Conservation (phyloP, 2,888 invertebrate genomes). For the Ichneumoninae sp. region DNA sequence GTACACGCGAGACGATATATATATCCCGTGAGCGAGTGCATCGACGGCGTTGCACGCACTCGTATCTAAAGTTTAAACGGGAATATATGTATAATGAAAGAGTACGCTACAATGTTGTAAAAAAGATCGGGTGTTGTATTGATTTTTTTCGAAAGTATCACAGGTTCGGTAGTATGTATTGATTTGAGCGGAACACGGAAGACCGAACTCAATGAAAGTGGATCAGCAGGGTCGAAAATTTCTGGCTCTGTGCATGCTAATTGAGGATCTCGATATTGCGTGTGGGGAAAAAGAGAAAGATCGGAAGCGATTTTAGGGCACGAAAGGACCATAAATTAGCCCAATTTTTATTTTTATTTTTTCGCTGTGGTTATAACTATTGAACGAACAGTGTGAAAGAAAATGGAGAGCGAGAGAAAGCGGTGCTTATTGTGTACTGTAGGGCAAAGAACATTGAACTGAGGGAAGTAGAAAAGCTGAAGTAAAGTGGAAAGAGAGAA, state of each 20-base stretch:
- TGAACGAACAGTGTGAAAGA: not conserved
- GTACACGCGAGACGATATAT: constrained; percentile 4
- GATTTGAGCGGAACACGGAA: not conserved
- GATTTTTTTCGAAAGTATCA: constrained; percentile 33
- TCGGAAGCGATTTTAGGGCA: not conserved
- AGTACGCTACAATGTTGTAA: not conserved
- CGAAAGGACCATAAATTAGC: constrained; percentile 12
- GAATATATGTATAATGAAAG: constrained; percentile 7
- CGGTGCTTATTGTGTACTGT: too few species aligned
- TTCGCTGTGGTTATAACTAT: not conserved
- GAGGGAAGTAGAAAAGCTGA: not conserved
- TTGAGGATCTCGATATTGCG: constrained; percentile 45
- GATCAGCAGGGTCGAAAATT: constrained; percentile 9
- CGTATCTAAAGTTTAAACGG: constrained; percentile 30
- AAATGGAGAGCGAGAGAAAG: not conserved
- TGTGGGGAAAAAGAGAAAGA: constrained; percentile 16
- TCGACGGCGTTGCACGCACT: constrained; percentile 11
- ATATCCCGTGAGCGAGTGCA: constrained; percentile 2
- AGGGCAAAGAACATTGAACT: not conserved
- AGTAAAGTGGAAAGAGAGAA: constrained; percentile 18
- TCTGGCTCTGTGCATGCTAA: constrained; percentile 21
- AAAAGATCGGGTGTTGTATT: constrained; percentile 34
- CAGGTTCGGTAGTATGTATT: constrained; percentile 17
- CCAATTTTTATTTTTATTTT: not conserved
- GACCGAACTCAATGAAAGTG: constrained; percentile 10